Conservation (phyloP, 2,888 invertebrate species). For the Baccha elongata region DNA sequence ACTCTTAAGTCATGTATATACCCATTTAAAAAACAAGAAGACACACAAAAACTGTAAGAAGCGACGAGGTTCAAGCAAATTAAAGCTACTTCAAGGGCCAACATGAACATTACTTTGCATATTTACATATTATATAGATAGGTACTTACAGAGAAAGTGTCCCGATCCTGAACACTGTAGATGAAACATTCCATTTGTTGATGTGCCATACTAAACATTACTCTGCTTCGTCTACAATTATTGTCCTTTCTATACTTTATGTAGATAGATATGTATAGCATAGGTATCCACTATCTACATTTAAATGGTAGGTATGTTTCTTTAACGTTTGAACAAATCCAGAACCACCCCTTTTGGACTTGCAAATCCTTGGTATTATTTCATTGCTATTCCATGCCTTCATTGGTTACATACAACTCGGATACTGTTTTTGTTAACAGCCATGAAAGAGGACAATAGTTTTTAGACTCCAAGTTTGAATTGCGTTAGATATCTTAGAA, state of each 20-base stretch:
- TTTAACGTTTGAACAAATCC: constrained; percentile 23
- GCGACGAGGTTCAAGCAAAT: neutral
- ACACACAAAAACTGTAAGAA: neutral
- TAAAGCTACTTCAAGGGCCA: constrained; percentile 4
- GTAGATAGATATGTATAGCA: neutral
- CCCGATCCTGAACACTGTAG: constrained; percentile 10
- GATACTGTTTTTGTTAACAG: constrained; percentile 18
- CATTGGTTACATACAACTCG: neutral
- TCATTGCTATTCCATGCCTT: constrained; percentile 3
- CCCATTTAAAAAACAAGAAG: constrained; percentile 25
- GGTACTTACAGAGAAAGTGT: constrained; percentile 16
- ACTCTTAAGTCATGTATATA: constrained; percentile 27
- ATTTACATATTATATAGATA: no score
- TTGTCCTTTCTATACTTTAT: constrained; percentile 4
- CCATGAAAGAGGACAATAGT: constrained; percentile 30
- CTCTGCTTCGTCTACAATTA: constrained; percentile 32
- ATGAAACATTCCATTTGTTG: constrained; percentile 33
- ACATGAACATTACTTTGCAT: no score
- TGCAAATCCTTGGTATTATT: constrained; percentile 18
- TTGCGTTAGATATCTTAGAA: constrained; percentile 30
- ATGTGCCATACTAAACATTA: constrained; percentile 35
- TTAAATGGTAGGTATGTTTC: constrained; percentile 5
- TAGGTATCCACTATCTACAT: neutral
- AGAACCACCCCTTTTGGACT: neutral
- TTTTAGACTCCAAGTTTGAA: constrained; percentile 14